Conservation (phyloP, 1,140 invertebrate genomes). For the Heliothis subflexa region DNA sequence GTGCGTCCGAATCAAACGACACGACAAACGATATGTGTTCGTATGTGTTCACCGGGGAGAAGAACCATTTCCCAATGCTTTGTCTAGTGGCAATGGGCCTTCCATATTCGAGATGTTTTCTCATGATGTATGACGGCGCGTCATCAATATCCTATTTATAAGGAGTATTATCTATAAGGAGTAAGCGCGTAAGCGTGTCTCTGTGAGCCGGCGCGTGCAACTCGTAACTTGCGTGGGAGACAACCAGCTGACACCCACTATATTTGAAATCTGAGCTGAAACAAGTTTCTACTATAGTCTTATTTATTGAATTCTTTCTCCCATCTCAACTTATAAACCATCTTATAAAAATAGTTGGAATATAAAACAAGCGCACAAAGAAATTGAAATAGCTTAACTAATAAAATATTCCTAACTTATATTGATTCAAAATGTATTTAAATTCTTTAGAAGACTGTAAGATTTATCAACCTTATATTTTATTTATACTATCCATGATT, state of each 20-base stretch:
- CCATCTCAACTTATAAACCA: not conserved
- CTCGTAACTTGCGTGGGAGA: conserved; percentile 19
- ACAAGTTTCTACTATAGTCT: conserved; percentile 4
- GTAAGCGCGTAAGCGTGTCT: not conserved
- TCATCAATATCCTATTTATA: too few species aligned
- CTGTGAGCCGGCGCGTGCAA: not conserved
- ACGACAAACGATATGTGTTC: not conserved
- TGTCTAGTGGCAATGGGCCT: not conserved
- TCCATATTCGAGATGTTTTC: too few species aligned
- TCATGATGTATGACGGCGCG: too few species aligned
- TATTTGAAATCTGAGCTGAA: conserved; percentile 19
- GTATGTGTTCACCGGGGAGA: not conserved
- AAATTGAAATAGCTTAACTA: not conserved
- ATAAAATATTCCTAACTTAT: not conserved
- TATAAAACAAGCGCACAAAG: not conserved
- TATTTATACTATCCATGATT: not conserved
- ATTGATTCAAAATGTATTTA: not conserved
- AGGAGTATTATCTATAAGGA: too few species aligned
- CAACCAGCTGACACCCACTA: conserved; percentile 7
- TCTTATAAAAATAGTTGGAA: not conserved
- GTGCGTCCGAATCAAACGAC: conserved; percentile 21
- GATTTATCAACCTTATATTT: not conserved
- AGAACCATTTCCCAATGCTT: not conserved
- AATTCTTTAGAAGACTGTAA: not conserved
- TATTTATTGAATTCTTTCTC: conserved; percentile 5